These are phyloP conservation scores for Otus sunia DNA, from an alignment of 2,113 vertebrate species.

Conservation along the genomic window DNA sequence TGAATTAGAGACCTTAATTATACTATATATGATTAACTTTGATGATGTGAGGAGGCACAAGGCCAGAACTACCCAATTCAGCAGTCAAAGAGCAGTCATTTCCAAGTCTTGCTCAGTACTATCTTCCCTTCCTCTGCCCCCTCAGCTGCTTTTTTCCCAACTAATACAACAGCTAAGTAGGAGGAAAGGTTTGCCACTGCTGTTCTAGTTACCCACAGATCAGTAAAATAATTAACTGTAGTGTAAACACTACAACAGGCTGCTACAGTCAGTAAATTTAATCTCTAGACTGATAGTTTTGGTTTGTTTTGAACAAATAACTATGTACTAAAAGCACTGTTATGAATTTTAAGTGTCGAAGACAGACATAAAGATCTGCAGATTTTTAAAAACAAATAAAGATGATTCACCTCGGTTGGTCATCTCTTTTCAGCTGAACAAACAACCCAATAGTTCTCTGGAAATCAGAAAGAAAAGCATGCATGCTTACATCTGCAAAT, in stretches of 20 bases:
- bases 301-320: background rate
- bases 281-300: background rate
- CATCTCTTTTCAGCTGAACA: slow-evolving; percentile 6
- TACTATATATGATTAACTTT: background rate
- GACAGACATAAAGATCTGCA: background rate
- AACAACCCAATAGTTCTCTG: background rate
- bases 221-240: background rate
- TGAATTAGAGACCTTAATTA: background rate
- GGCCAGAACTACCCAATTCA: background rate
- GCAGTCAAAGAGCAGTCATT: background rate
- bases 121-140: too few species aligned
- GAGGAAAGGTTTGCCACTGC: background rate
- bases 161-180: background rate
- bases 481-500: background rate
- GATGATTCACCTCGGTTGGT: background rate
- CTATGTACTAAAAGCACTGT: background rate
- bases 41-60: background rate
- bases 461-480: background rate
- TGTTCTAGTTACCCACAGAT: rapidly evolving
- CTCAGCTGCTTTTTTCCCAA: background rate
- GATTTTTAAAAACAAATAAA: background rate
- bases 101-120: background rate
- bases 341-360: background rate
- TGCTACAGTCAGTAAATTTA: background rate
- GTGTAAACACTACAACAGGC: background rate